These are phyloP conservation scores for Sylvicola cinctus DNA, from an alignment of 2,888 invertebrate genomes.

Conservation along the genomic window DNA sequence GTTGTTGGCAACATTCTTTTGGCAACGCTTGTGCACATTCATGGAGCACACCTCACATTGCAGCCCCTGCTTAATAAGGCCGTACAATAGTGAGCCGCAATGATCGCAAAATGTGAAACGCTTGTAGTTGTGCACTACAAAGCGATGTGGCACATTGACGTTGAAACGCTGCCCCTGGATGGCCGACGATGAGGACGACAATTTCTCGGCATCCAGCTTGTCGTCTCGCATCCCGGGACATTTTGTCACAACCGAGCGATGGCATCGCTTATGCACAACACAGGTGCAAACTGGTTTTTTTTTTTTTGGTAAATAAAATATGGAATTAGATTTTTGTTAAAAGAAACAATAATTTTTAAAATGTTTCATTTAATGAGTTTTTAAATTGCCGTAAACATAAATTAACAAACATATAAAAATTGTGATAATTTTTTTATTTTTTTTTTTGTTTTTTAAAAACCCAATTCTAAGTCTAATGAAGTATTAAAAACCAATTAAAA, in stretches of 20 bases:
- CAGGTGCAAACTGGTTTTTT: slow-evolving; percentile 96
- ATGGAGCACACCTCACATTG: slow-evolving; percentile 93
- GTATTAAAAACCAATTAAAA: background rate
- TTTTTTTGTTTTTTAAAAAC: too few relatives aligned
- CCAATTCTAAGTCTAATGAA: too few relatives aligned
- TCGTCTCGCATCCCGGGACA: slow-evolving; percentile 95
- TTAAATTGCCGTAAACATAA: background rate
- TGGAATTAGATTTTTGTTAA: background rate
- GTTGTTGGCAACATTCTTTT: slow-evolving; percentile 98
- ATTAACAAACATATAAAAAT: too few relatives aligned
- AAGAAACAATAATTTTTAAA: background rate
- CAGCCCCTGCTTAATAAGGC: slow-evolving; percentile 86
- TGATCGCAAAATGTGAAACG: slow-evolving; percentile 99
- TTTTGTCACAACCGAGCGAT: slow-evolving; percentile 90
- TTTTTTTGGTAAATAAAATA: too few relatives aligned
- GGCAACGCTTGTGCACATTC: slow-evolving; percentile 97
- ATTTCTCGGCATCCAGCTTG: slow-evolving; percentile 23
- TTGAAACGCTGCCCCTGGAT: slow-evolving; percentile 61
- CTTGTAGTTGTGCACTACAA: slow-evolving; percentile 90
- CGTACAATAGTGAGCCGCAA: slow-evolving; percentile 93
- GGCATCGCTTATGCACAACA: slow-evolving; percentile 98
- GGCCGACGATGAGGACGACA: slow-evolving; percentile 11
- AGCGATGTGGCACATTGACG: slow-evolving; percentile 96
- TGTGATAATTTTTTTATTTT: too few relatives aligned
- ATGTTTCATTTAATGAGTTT: background rate